Evolutionary conservation across 2,113 vertebrate species (phyloP).

Genomic region (Planiliza haematocheilus): DNA sequence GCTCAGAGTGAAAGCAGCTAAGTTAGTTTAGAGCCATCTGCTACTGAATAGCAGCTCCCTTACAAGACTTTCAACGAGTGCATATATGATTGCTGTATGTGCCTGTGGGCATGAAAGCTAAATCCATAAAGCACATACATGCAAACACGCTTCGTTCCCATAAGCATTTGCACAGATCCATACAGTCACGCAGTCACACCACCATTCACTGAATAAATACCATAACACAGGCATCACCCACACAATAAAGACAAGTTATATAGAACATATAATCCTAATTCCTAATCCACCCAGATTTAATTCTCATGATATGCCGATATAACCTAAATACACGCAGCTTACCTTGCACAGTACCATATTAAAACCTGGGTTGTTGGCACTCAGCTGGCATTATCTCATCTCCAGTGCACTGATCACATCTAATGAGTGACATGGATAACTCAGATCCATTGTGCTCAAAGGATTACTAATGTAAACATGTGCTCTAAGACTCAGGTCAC

Average conservation of each 20-base stretch:
- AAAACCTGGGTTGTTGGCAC: constrained; percentile 57
- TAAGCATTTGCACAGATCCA: constrained; percentile 12
- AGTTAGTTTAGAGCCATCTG: constrained; percentile 40
- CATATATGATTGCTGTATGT: neutral
- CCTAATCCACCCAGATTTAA: constrained; percentile 48
- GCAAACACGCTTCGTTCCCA: constrained; percentile 3
- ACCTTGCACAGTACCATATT: constrained; percentile 45
- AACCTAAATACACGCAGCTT: constrained; percentile 65
- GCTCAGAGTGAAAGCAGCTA: constrained; percentile 35
- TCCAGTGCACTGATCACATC: constrained; percentile 51
- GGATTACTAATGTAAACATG: constrained; percentile 65
- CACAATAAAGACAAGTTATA: neutral
- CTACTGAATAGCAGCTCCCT: constrained; percentile 13
- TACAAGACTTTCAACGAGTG: neutral
- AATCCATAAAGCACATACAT: neutral
- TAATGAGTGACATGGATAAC: constrained; percentile 58
- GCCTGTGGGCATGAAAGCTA: neutral
- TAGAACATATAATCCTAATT: constrained; percentile 43
- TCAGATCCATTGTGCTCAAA: constrained; percentile 53
- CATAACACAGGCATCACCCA: constrained; percentile 13
- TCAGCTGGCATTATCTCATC: constrained; percentile 68
- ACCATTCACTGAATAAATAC: constrained; percentile 8
- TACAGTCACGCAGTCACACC: constrained; percentile 2
- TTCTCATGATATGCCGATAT: constrained; percentile 57
- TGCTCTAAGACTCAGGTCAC: constrained; percentile 33